A percentile compares a stretch with the other conserved stretches of the same genome.
Evolutionary conservation across 1,140 invertebrate species (phyloP).

Genomic region (Tetragonula clypearis): DNA sequence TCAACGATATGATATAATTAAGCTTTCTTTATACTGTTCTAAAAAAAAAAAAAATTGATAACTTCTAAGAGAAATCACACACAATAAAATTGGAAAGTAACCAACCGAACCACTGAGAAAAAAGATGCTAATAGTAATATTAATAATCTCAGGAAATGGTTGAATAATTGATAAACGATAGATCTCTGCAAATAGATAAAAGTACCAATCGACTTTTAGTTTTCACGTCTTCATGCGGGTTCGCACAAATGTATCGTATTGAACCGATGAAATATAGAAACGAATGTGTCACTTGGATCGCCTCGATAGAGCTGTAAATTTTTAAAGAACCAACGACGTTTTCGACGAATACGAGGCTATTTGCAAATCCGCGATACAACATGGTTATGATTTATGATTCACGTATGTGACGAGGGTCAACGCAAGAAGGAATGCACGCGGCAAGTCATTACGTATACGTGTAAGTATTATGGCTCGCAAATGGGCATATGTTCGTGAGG

Average conservation of each 20-base stretch:
- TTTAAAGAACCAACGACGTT: background rate
- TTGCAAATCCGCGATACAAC: conserved; percentile 45
- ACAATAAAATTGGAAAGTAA: no score
- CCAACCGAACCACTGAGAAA: no score
- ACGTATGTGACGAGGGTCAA: conserved; percentile 39
- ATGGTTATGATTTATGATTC: conserved; percentile 49
- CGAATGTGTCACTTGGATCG: background rate
- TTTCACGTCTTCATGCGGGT: background rate
- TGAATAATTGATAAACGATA: background rate
- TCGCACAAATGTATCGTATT: conserved; percentile 11
- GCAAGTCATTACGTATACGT: conserved; percentile 43
- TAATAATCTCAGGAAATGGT: background rate
- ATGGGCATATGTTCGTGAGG: conserved; percentile 31
- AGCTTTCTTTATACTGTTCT: no score
- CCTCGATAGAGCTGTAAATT: conserved; percentile 42
- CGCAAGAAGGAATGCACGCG: conserved; percentile 32
- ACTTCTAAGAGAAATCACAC: no score
- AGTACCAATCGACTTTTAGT: background rate
- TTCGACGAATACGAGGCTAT: conserved; percentile 23
- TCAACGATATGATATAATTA: no score
- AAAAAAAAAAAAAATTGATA: no score
- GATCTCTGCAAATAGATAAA: background rate
- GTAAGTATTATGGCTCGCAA: conserved; percentile 21
- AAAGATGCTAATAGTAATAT: background rate
- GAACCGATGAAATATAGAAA: background rate